Base-by-base conservation (phyloP, 30 jellyfish, hydroid and myxozoan species). In the Chrysaora quinquecirrha region DNA sequence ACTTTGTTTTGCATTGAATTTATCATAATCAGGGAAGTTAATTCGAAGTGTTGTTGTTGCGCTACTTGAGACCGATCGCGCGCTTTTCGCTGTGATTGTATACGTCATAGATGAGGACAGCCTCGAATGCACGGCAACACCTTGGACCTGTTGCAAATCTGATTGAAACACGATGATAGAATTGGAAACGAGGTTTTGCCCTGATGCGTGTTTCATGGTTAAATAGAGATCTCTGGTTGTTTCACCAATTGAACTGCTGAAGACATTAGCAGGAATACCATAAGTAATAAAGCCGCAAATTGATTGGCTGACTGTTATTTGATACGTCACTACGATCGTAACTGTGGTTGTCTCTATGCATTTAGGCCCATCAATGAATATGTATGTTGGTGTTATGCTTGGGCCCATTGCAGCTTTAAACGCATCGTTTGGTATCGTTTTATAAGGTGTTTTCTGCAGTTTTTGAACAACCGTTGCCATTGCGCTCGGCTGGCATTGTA, bases 241-340 rank as follows among this genome's bases (percentile, higher is more conserved):
- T 43, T 90, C 95, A 9, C 94, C 97, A 9, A 81, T 75, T 19
- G 87, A 64, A 52, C 82, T 96, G n/a, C 76, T 50, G 61, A 95
- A 84, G 30, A 90, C 79, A 33, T 48, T 74, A 0, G 63, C 38
- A 11, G 97, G 96, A 2, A 95, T 79, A 48, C 28, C 48, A 34
- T 82, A 83, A 35, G 48, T 35, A 24, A 87, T 24, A n/a, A 49
- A 48, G 33, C 96, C 96, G 64, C 96, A 88, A 34, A 66, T 34
- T 0, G 86, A 60, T 27, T 78, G 89, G 52, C 79, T 58, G 14
- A 65, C 23, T 4, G 46, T 64, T 28, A 66, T 18, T 50, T 69
- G 9, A 22, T 46, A 16, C 19, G 12, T 52, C 0, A 54, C 83
- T 35, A 63, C 58, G n/a, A 88, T 52, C 1, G 86, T 73, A 1